A percentile compares a stretch with the other conserved stretches of the same genome.
Evolutionary conservation across 2,888 invertebrate genomes (phyloP).

Genomic region (Myathropa florea): DNA sequence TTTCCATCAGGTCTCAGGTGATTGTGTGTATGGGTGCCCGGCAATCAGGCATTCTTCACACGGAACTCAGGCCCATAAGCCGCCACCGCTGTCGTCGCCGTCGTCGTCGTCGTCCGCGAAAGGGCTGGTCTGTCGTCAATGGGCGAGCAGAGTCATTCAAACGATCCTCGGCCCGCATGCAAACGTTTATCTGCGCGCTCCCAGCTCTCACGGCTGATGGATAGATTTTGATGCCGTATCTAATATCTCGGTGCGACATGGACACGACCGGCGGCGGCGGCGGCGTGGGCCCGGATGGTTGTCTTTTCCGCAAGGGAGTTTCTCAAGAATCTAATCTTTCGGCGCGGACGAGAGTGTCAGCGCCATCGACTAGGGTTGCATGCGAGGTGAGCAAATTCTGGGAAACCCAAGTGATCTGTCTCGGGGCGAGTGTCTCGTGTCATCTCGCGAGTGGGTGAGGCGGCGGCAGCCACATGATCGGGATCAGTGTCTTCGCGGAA

Average conservation of each 20-base stretch:
- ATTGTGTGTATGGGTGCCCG: constrained; percentile 10
- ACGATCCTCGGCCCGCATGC: background rate
- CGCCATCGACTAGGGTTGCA: background rate
- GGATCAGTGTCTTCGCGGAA: background rate
- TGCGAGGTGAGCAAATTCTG: background rate
- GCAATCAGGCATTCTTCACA: constrained; percentile 27
- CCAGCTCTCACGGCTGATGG: no score
- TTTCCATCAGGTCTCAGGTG: constrained; percentile 29
- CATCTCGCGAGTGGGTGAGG: background rate
- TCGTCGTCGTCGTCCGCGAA: background rate
- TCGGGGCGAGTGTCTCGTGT: background rate
- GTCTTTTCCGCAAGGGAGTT: background rate
- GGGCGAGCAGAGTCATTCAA: background rate
- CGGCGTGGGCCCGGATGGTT: background rate
- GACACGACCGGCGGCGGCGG: no score
- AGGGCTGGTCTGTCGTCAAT: background rate
- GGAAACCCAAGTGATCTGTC: background rate
- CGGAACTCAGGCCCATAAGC: background rate
- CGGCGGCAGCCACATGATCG: background rate
- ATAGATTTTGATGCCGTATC: background rate
- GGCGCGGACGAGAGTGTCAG: background rate
- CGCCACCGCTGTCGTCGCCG: background rate
- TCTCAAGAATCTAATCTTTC: background rate
- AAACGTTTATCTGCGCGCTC: background rate
- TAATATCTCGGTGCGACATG: background rate